Conservation (phyloP, 2,888 invertebrate species). For the Apamea monoglypha region DNA sequence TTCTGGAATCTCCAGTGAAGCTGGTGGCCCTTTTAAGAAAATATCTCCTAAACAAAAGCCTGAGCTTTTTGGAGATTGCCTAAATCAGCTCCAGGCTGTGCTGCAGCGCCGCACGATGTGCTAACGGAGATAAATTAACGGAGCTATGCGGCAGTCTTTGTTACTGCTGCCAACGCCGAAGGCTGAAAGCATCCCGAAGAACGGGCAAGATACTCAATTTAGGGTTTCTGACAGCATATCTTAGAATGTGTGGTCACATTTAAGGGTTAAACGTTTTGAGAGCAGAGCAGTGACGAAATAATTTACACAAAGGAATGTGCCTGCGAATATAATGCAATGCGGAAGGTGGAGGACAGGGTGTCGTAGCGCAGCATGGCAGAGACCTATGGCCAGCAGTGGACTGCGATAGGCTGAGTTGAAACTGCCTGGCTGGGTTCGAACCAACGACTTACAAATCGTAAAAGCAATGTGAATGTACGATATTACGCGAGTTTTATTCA, state of each 20-base stretch:
- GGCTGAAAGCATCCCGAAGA: background rate
- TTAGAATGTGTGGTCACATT: no score
- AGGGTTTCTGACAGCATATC: background rate
- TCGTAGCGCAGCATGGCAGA: no score
- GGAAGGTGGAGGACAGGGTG: no score
- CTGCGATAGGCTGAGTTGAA: no score
- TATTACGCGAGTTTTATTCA: conserved; percentile 22
- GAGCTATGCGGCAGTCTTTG: background rate
- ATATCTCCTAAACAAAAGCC: background rate
- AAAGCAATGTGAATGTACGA: conserved; percentile 10
- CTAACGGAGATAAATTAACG: no score
- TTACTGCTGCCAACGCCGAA: background rate
- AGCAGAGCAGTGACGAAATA: background rate
- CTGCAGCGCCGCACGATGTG: background rate
- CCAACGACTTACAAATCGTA: background rate
- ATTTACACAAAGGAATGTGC: background rate
- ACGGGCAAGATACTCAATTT: background rate
- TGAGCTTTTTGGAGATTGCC: background rate
- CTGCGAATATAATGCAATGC: no score
- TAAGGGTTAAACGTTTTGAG: background rate
- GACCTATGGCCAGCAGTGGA: no score
- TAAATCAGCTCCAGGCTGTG: background rate
- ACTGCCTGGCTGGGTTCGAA: background rate
- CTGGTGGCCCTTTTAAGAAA: background rate
- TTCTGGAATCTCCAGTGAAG: background rate